phyloP scores from a whole-genome alignment of 2,888 invertebrate genomes.

The Hybos culiciformis region DNA sequence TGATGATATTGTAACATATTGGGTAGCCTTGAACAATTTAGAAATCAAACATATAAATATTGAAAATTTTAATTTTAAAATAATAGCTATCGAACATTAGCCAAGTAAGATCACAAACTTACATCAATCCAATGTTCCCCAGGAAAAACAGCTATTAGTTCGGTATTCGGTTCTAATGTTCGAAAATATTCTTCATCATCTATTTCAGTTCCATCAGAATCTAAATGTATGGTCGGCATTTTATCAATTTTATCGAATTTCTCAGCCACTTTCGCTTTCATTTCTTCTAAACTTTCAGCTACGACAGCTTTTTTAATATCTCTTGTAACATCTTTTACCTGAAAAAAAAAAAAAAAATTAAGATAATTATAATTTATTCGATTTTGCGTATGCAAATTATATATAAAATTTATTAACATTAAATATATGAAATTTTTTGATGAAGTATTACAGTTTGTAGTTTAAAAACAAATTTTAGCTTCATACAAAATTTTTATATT shows the following conservation, averaged over 20 bases:
- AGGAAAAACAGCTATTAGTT: constrained; percentile 65
- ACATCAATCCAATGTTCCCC: constrained; percentile 59
- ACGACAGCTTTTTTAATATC: constrained; percentile 73
- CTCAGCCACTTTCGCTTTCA: constrained; percentile 59
- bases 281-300: constrained; percentile 62
- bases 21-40: constrained; percentile 26
- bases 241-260: constrained; percentile 52
- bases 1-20: constrained; percentile 35
- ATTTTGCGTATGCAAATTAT: no score
- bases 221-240: constrained; percentile 65
- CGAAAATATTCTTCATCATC: constrained; percentile 92
- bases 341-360: constrained; percentile 12
- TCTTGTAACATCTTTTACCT: constrained; percentile 52
- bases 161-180: constrained; percentile 76
- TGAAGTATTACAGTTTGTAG: no score
- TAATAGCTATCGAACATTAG: no score
- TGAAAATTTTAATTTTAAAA: background rate
- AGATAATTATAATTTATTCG: no score
- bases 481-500: no score
- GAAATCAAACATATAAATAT: background rate
- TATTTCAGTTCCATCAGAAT: constrained; percentile 87
- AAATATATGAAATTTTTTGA: no score
- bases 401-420: no score
- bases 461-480: no score
- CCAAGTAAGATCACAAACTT: constrained; percentile 21